These are phyloP conservation scores for Hydrolagus affinis DNA, from an alignment of 2,113 vertebrate species.

Conservation along the genomic window DNA sequence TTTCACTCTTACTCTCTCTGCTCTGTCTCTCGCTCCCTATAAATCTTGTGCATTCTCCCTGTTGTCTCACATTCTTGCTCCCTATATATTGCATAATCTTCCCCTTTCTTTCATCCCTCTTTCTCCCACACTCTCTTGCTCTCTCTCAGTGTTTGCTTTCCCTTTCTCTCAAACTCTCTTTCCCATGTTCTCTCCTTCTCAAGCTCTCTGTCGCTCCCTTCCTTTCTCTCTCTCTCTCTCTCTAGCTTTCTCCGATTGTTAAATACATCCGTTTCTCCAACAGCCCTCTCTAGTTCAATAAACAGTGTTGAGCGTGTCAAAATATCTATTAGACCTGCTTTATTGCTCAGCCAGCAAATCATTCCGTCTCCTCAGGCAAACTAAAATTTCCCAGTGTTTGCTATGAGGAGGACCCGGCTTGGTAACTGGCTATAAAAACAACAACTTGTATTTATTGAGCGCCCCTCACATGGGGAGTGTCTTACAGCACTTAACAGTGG, in stretches of 20 bases:
- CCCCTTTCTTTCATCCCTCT: conserved; percentile 39
- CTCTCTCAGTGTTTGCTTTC: no score
- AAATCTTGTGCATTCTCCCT: conserved; percentile 27
- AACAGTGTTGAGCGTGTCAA: conserved; percentile 40
- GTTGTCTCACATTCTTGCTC: conserved; percentile 33
- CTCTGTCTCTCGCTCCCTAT: conserved; percentile 34
- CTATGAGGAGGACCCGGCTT: background rate
- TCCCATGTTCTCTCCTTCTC: conserved; percentile 39
- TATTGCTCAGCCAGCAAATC: conserved; percentile 39
- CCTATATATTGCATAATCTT: background rate
- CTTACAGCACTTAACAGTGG: no score
- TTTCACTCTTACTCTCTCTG: conserved; percentile 35
- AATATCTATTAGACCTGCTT: conserved; percentile 40
- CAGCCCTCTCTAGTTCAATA: conserved; percentile 39
- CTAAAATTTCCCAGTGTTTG: conserved; percentile 6
- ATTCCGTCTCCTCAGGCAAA: conserved; percentile 32
- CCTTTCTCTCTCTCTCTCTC: conserved; percentile 40
- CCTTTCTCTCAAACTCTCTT: conserved; percentile 39
- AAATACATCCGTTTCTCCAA: conserved; percentile 36
- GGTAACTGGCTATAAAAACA: no score
- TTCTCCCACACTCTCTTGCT: conserved; percentile 35
- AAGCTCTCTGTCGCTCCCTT: conserved; percentile 36
- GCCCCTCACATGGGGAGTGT: no score
- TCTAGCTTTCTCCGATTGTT: conserved; percentile 36
- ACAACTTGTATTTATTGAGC: no score